Evolutionary conservation across 2,113 vertebrate species (phyloP).

Genomic region (Microtus ochrogaster): DNA sequence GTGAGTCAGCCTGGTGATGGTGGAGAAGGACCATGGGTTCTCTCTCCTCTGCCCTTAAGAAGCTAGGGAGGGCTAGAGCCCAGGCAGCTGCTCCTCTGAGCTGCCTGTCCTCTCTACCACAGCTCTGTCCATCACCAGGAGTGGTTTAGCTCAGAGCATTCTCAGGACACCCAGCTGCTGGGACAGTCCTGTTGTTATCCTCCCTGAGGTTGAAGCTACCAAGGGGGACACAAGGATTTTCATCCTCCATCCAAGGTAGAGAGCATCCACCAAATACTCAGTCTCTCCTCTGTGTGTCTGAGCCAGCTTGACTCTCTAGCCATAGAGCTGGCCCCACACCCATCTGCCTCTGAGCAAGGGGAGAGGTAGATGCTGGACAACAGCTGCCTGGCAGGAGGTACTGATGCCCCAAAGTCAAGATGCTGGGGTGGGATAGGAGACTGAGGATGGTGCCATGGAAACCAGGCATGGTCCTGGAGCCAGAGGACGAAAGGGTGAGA

Average conservation of each 20-base stretch:
- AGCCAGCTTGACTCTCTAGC: not conserved
- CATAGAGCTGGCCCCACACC: not conserved
- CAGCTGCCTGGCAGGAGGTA: not conserved
- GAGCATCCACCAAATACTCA: not conserved
- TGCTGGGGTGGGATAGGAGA: not conserved
- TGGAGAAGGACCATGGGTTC: accelerated
- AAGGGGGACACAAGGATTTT: accelerated
- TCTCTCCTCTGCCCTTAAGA: not conserved
- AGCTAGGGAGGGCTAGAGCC: not conserved
- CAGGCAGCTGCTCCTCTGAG: not conserved
- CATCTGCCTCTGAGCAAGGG: not conserved
- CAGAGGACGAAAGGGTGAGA: not conserved
- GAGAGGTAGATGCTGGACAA: not conserved
- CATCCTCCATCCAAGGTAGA: not conserved
- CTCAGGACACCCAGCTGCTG: not conserved
- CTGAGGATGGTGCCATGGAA: not conserved
- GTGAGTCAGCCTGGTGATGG: not conserved
- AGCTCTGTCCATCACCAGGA: accelerated
- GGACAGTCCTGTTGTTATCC: not conserved
- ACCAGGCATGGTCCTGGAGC: not conserved
- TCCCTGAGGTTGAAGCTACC: accelerated
- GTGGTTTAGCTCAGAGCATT: accelerated
- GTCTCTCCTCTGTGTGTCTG: not conserved
- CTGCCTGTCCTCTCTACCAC: not conserved
- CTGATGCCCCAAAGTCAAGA: not conserved